phyloP scores from a whole-genome alignment of 1,140 invertebrate genomes.

The Thaumetopoea pityocampa region DNA sequence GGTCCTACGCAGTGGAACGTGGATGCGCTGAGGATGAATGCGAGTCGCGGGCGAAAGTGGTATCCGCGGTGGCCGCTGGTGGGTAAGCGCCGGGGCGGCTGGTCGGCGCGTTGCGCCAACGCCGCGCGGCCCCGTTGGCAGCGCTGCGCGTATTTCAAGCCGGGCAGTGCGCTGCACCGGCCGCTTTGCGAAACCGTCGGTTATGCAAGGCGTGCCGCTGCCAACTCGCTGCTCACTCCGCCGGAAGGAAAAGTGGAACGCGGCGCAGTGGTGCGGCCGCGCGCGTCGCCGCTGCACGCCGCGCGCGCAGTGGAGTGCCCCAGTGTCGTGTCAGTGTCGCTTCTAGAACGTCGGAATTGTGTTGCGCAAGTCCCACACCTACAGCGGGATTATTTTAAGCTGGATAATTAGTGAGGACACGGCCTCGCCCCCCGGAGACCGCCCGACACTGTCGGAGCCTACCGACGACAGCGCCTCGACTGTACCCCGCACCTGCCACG shows the following conservation, averaged over 20 bases:
- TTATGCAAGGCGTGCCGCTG: constrained; percentile 70
- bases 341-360: constrained; percentile 65
- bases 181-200: constrained; percentile 66
- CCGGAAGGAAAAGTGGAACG: constrained; percentile 75
- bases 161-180: constrained; percentile 54
- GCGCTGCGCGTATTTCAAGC: constrained; percentile 62
- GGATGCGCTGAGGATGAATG: constrained; percentile 51
- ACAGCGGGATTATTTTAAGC: constrained; percentile 69
- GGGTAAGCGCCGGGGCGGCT: no score
- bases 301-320: constrained; percentile 58
- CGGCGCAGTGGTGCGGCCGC: constrained; percentile 65
- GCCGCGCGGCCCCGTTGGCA: constrained; percentile 38
- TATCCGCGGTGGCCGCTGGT: no score
- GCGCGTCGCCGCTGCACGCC: constrained; percentile 63
- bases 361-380: constrained; percentile 68
- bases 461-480: no score
- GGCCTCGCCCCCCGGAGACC: constrained; percentile 43
- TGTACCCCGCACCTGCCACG: no score
- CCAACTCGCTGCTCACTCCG: constrained; percentile 63
- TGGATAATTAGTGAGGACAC: constrained; percentile 45
- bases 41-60: constrained; percentile 60
- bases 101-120: constrained; percentile 53
- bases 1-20: constrained; percentile 24
- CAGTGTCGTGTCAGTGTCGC: constrained; percentile 69
- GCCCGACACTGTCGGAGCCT: no score